Evolutionary conservation across 2,797 vertebrate species (phyloP).

Genomic region (Oceanodroma leucorhoa): DNA sequence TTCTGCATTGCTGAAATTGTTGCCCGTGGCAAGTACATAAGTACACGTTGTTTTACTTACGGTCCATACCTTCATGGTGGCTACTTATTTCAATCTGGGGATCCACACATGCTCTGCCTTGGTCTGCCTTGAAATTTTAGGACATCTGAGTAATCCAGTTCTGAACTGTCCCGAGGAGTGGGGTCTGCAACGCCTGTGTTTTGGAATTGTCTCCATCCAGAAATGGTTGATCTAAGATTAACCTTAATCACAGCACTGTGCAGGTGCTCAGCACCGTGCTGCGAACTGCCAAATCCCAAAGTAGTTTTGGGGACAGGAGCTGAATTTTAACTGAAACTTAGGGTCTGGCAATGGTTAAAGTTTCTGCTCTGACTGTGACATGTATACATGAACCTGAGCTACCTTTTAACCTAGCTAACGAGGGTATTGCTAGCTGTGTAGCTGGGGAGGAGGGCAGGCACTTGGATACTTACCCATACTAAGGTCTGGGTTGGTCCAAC

Average conservation of each 20-base stretch:
- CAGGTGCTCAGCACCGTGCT: not conserved
- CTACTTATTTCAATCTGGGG: not conserved
- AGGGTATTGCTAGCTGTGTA: not conserved
- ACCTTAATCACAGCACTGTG: not conserved
- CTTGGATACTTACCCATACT: not conserved
- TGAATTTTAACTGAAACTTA: not conserved
- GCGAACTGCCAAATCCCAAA: not conserved
- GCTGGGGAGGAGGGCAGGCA: not conserved
- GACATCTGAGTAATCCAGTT: not conserved
- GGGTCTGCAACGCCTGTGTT: not conserved
- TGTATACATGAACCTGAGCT: not conserved
- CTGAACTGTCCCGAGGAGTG: not conserved
- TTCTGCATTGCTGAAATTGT: not conserved
- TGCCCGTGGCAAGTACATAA: slow-evolving; percentile 21
- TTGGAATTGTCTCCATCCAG: not conserved
- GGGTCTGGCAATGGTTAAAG: not conserved
- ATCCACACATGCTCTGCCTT: not conserved
- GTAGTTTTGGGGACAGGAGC: not conserved
- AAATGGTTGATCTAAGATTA: not conserved
- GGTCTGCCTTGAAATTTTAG: not conserved
- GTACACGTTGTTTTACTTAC: not conserved
- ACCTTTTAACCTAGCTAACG: not conserved
- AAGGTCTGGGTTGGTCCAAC: not conserved
- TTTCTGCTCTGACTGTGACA: not conserved
- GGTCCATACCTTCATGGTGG: not conserved